Base-by-base conservation (phyloP, 2,888 invertebrate species). In the Calameuta filiformis region DNA sequence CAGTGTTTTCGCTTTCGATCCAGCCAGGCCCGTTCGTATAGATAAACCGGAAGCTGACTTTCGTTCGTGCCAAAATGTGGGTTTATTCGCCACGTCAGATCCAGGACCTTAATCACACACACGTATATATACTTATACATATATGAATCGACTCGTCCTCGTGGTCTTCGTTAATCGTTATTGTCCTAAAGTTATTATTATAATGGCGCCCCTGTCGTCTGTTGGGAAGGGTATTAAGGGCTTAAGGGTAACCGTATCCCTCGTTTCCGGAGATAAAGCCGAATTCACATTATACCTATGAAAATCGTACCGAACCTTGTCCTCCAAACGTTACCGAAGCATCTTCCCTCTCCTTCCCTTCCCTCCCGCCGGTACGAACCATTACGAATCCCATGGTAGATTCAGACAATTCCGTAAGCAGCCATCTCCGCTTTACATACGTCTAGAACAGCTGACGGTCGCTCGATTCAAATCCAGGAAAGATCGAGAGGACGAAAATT, bases 171-270 rank as follows among this genome's bases (percentile, higher is more conserved):
- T 87, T 87, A 87, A 86, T 87, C 87, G 87, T 85, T 86, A 87
- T 85, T 85, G 87, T 87, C 80, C 84, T 83, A 81, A 84, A 82
- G 84, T 85, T 85, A 84, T 84, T 81, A 85, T 86, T 83, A 83
- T 84, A 83, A 83, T 80, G 79, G 80, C 84, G 77, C 80, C 85
- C 85, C 80, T 75, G 82, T 83, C 80, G 82, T 82, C 81, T 79
- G 81, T 79, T 79, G 77, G 31, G 30, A 77, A 78, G 81, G 81
- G 77, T 79, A 81, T 84, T 85, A 82, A 79, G 83, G 76, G 80
- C 78, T 77, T 80, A 78, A 79, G 81, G 78, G 80, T 81, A 76
- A 79, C 78, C 78, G 77, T 81, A 76, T 75, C 78, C 80, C 77
- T 35, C 75, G 35, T 77, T 79, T 77, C 12, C 56, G 81, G 85